phyloP scores from a whole-genome alignment of 2,797 vertebrate species.

The Diglossa cyanea region DNA sequence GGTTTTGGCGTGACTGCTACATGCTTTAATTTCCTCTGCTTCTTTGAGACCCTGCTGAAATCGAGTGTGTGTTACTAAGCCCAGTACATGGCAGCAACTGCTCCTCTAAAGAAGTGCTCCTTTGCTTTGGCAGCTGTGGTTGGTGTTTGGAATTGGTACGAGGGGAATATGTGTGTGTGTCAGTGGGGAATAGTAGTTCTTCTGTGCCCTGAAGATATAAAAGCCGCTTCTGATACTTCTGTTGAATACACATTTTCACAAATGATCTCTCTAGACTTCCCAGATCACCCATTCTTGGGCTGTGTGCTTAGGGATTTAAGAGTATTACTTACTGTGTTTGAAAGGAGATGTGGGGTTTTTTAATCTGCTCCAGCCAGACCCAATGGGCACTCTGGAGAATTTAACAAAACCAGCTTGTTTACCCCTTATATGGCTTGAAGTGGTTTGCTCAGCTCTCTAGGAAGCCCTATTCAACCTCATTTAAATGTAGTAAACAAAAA shows the following conservation, averaged over 20 bases:
- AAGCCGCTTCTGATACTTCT: conserved; percentile 42
- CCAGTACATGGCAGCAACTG: conserved; percentile 11
- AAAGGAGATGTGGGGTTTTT: neutral
- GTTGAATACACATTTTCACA: conserved; percentile 40
- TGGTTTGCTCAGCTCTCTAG: conserved; percentile 49
- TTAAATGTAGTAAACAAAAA: conserved; percentile 65
- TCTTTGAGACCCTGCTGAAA: conserved; percentile 31
- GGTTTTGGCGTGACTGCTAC: neutral
- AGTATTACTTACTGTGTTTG: conserved; percentile 18
- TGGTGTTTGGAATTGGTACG: neutral
- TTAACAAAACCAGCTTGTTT: conserved; percentile 64
- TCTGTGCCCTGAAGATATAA: conserved; percentile 49
- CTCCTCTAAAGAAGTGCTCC: conserved; percentile 30
- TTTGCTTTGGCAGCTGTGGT: conserved; percentile 5
- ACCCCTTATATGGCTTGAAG: conserved; percentile 32
- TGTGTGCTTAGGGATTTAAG: conserved; percentile 43
- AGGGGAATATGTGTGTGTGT: neutral
- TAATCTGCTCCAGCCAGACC: conserved; percentile 45
- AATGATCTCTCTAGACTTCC: conserved; percentile 27
- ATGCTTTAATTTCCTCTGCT: conserved; percentile 45
- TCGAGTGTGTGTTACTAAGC: conserved; percentile 11
- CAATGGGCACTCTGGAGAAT: conserved; percentile 28
- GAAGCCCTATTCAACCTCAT: conserved; percentile 58
- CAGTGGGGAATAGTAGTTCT: conserved; percentile 18
- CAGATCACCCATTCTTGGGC: neutral